Evolutionary conservation across 2,888 invertebrate species (phyloP), one percentile per base, ranked within the genome.

Genomic region (Resseliella maxima): DNA sequence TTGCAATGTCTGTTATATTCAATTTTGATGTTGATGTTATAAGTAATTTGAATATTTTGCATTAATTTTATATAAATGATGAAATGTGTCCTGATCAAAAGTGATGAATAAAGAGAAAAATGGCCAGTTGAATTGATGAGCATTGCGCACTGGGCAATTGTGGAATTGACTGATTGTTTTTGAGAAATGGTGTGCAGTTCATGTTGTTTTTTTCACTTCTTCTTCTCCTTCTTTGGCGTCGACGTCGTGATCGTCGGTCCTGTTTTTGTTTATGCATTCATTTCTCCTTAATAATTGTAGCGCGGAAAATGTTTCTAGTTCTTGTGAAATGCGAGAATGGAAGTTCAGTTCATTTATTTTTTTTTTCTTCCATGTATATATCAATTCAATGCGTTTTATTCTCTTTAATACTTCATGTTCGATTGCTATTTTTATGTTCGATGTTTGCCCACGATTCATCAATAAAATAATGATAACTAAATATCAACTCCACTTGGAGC

Each of bases 371-470:
- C 41, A 41, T 50, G 8, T 50, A 15, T 50, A 8, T 18, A 50
- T 50, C 8, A n/a, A n/a, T n/a, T 50, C 46, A 50, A 50, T 50
- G 8, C 41, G 41, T 41, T 50, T 50, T 2, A 15, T 15, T 8
- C 18, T 50, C 15, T 18, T 18, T 50, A n/a, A n/a, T n/a, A n/a
- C 46, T 50, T 50, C 18, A 2, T 50, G 12, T 31, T 35, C n/a
- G n/a, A n/a, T n/a, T n/a, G 72, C 31, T 72, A 72, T 27, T 72
- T 72, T 72, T 72, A 15, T n/a, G n/a, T n/a, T 72, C 35, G 72
- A 72, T 72, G 15, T 72, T 72, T 72, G 35, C 72, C 8, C n/a
- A 31, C 72, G 72, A 72, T 72, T 72, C 72, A 72, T 72, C 72
- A 31, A 72, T 72, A 72, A 72, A 31, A 72, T 31, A 72, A 72